Percentiles rank a stretch among this genome's conserved stretches.
Conservation (phyloP, 64 coral and sea anemone species). For the Actinia tenebrosa region DNA sequence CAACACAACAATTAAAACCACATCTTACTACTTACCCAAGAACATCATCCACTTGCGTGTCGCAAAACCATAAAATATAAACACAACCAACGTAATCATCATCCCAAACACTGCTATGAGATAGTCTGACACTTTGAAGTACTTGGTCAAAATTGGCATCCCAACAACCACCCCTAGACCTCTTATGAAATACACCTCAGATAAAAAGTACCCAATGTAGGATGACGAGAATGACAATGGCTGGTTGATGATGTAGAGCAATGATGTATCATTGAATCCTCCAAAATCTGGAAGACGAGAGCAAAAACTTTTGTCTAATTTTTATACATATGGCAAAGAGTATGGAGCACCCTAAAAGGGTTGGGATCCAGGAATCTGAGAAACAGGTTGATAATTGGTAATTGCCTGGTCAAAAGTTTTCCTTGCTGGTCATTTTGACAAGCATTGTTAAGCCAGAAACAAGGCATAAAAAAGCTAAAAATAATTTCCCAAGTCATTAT, state of each 20-base stretch:
- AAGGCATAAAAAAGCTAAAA: too few relatives aligned
- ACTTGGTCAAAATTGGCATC: conserved; percentile 57
- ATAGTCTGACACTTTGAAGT: conserved; percentile 61
- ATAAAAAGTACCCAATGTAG: conserved; percentile 76
- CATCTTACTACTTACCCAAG: conserved; percentile 51
- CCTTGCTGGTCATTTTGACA: too few relatives aligned
- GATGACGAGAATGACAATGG: conserved; percentile 68
- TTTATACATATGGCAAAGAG: neutral
- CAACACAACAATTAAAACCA: neutral
- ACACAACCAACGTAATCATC: conserved; percentile 28
- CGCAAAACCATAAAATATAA: conserved; percentile 67
- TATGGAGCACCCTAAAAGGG: too few relatives aligned
- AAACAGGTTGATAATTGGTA: too few relatives aligned
- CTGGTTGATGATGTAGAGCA: conserved; percentile 55
- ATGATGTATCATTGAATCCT: conserved; percentile 85
- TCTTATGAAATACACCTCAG: conserved; percentile 42
- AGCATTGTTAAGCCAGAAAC: too few relatives aligned
- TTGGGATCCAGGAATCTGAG: too few relatives aligned
- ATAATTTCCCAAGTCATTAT: too few relatives aligned
- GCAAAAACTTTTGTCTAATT: neutral
- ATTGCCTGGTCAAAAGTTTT: too few relatives aligned
- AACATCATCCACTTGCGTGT: conserved; percentile 83
- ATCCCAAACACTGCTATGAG: conserved; percentile 77
- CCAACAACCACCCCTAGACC: conserved; percentile 73
- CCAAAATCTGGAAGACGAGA: conserved; percentile 63